phyloP scores from a whole-genome alignment of 2,113 vertebrate genomes.

The Tragelaphus imberbis region DNA sequence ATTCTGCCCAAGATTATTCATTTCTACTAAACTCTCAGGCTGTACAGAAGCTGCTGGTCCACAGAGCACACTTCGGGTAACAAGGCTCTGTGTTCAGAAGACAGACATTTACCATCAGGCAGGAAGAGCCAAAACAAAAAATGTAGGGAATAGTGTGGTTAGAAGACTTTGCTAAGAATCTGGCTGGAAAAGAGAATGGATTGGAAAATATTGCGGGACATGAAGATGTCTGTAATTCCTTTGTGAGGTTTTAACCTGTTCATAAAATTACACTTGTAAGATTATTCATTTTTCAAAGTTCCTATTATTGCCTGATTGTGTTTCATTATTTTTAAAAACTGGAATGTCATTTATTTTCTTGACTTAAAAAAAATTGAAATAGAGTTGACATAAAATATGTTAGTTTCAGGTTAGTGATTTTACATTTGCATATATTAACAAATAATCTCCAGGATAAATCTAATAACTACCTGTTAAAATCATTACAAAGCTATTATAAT shows the following conservation, averaged over 20 bases:
- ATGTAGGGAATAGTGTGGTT: accelerated
- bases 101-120: background rate
- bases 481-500: background rate
- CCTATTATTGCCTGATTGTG: background rate
- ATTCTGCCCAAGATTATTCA: background rate
- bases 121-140: background rate
- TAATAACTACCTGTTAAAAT: background rate
- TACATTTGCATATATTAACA: background rate
- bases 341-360: background rate
- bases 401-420: background rate
- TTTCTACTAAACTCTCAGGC: background rate
- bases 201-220: background rate
- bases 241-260: background rate
- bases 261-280: background rate
- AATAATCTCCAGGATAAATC: background rate
- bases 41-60: background rate
- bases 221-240: background rate
- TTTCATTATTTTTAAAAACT: background rate
- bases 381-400: background rate
- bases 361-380: background rate
- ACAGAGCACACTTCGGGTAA: background rate
- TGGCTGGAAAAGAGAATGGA: background rate
- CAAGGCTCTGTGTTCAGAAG: background rate
- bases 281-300: background rate
- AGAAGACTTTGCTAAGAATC: background rate